Conservation (phyloP, 2,113 vertebrate species). For the Odontophorus gujanensis region DNA sequence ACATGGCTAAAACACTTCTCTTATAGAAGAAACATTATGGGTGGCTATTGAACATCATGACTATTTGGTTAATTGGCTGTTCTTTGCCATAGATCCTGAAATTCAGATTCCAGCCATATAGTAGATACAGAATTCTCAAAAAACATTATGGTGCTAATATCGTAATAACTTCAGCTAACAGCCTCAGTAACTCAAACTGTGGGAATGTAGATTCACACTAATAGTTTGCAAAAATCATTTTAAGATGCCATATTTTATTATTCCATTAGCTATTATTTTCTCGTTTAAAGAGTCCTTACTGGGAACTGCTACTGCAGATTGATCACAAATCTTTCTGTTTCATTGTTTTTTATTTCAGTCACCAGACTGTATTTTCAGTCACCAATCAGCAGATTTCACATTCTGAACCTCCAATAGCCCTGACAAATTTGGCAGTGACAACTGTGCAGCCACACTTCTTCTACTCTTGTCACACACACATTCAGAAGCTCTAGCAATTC, state of each 20-base stretch:
- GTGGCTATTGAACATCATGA: not conserved
- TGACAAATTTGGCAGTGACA: not conserved
- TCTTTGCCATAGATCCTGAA: not conserved
- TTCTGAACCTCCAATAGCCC: not conserved
- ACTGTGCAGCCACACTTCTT: not conserved
- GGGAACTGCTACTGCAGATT: not conserved
- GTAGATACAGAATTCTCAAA: not conserved
- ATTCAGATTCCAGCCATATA: not conserved
- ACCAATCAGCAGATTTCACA: not conserved
- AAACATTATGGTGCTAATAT: not conserved
- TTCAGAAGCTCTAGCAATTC: not conserved
- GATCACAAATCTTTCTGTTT: not conserved
- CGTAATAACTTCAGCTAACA: not conserved
- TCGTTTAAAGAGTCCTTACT: not conserved
- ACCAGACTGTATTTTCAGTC: not conserved
- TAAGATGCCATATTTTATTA: not conserved
- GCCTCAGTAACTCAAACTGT: not conserved
- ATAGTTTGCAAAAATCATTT: not conserved
- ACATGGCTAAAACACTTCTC: not conserved
- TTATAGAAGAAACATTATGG: not conserved
- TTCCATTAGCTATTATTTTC: not conserved
- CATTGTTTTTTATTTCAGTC: not conserved
- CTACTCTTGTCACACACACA: fast-evolving
- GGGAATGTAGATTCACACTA: not conserved
- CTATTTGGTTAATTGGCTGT: not conserved